Conservation (phyloP, 2,797 vertebrate species). For the Clarias platycephalus region DNA sequence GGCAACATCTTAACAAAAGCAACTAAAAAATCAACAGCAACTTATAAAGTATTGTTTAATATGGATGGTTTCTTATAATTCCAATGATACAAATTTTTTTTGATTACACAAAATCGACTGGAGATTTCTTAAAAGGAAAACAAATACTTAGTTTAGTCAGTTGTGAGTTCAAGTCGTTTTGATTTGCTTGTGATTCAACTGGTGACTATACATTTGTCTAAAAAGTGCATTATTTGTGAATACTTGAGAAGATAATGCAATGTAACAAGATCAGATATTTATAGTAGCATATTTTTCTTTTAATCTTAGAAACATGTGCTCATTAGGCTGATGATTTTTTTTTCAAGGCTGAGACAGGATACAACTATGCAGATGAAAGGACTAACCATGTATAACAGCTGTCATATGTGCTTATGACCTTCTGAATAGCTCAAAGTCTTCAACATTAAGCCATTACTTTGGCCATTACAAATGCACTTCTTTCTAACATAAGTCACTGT, state of each 20-base stretch:
- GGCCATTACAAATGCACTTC: background rate
- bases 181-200: background rate
- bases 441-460: background rate
- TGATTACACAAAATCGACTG: conserved; percentile 19
- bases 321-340: background rate
- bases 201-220: background rate
- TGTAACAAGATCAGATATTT: background rate
- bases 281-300: background rate
- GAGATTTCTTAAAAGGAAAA: conserved; percentile 4
- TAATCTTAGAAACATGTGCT: background rate
- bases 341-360: background rate
- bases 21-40: too few species aligned
- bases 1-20: too few species aligned
- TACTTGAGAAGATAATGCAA: background rate
- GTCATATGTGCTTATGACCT: background rate
- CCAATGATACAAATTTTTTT: background rate
- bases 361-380: background rate
- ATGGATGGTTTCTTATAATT: background rate
- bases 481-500: background rate
- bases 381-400: background rate
- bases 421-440: background rate
- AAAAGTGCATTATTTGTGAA: background rate
- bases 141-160: background rate
- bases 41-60: too few species aligned
- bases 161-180: background rate